Evolutionary conservation across 2,888 invertebrate genomes (phyloP), one percentile per base, ranked within the genome.

Genomic region (Lepidocyrtinus sp.): DNA sequence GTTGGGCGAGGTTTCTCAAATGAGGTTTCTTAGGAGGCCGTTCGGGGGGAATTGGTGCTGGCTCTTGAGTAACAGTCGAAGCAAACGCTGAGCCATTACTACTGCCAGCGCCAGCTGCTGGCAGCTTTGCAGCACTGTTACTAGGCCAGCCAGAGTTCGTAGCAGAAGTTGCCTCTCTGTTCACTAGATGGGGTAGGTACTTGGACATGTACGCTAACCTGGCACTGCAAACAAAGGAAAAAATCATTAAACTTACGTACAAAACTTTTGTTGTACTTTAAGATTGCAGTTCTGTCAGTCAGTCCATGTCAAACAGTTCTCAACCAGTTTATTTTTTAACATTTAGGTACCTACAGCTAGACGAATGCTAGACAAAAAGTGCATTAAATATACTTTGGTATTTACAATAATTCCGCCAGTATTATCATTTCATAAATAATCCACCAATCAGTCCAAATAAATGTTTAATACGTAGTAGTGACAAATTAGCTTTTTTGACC

Each of bases 1-100:
- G 86, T 75, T 86, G 86, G 59, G 86, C 81, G 59, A 85, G 75
- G 73, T 83, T 89, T 85, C 92, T 88, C 79, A 93, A 89, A 87
- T 92, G 91, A 1, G 94, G 93, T 88, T 94, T 94, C 88, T 94
- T 94, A 1, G 94, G 94, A 12, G 94, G 94, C 84, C 94, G 89
- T 85, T 93, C 94, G 0, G 94, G 88, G 24, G 88, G 88, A 46
- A 84, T 80, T 36, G 85, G 88, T 87, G 81, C 81, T 67, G 85
- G 82, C 81, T 84, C 84, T 64, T 75, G 82, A 19, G 83, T 80
- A 61, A 80, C 75, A 21, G 65, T 19, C 26, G 75, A 62, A 77
- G 73, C 62, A 12, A 68, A 50, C 59, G 75, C 21, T 0, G 71
- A 17, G 21, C 75, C 68, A 45, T 74, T 62, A 65, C 21, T 67